Conservation (phyloP, 2,888 invertebrate species). For the Dendrolimus houi region DNA sequence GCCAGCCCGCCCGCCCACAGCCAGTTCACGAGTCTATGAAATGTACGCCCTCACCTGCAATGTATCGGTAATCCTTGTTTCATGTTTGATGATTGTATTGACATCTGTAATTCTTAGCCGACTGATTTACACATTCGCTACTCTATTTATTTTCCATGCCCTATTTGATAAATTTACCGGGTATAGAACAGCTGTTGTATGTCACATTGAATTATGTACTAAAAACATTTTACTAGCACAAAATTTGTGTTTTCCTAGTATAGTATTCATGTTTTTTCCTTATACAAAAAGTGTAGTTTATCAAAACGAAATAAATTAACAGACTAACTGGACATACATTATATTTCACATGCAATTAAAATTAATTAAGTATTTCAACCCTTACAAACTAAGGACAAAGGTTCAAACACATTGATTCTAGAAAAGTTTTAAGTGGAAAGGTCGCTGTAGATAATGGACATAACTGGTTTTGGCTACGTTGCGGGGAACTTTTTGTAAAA, state of each 20-base stretch:
- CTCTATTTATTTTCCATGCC: neutral
- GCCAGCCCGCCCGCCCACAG: conserved; percentile 51
- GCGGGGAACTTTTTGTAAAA: neutral
- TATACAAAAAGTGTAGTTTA: too few relatives aligned
- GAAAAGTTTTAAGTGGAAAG: conserved; percentile 4
- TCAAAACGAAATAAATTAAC: too few relatives aligned
- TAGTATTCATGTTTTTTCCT: too few relatives aligned
- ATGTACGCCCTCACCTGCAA: conserved; percentile 55
- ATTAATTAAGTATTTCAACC: neutral
- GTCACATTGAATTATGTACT: too few relatives aligned
- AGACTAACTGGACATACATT: too few relatives aligned
- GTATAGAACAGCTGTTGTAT: too few relatives aligned
- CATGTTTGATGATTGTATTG: conserved; percentile 24
- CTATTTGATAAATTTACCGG: neutral
- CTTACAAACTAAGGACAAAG: neutral
- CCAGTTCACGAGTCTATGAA: conserved; percentile 26
- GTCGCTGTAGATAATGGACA: conserved; percentile 2
- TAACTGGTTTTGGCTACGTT: neutral
- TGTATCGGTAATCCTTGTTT: conserved; percentile 39
- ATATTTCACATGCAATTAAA: too few relatives aligned
- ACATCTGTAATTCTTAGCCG: conserved; percentile 17
- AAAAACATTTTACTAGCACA: too few relatives aligned
- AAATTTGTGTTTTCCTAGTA: too few relatives aligned
- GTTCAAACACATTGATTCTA: neutral
- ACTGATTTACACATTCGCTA: conserved; percentile 17